These are phyloP conservation scores for Chaetogeoica ovagalla DNA, from an alignment of 2,888 invertebrate genomes.

Conservation along the genomic window DNA sequence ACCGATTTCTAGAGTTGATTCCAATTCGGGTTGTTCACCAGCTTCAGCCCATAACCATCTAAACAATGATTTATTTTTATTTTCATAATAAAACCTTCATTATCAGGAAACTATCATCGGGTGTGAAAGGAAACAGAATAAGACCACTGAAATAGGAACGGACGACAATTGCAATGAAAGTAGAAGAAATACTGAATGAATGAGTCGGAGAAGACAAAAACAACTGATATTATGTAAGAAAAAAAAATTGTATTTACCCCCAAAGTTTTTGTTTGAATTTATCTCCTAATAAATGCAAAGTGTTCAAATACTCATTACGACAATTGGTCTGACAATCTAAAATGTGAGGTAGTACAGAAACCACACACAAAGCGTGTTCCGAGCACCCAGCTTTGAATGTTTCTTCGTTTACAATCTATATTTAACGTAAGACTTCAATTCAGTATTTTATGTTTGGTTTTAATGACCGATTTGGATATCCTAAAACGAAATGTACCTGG, in stretches of 20 bases:
- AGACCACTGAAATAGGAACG: background rate
- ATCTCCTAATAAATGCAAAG: conserved; percentile 75
- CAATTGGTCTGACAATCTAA: conserved; percentile 93
- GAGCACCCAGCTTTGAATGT: conserved; percentile 77
- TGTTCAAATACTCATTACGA: conserved; percentile 80
- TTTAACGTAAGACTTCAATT: conserved; percentile 22
- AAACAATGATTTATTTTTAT: conserved; percentile 55
- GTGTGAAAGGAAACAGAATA: background rate
- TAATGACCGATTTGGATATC: background rate
- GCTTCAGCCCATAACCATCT: conserved; percentile 96
- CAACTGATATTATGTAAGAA: background rate
- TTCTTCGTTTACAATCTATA: conserved; percentile 63
- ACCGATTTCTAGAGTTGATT: conserved; percentile 89
- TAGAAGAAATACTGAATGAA: background rate
- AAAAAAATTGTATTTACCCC: conserved; percentile 70
- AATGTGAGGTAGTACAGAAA: conserved; percentile 91
- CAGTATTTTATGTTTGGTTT: background rate
- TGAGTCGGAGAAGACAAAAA: background rate
- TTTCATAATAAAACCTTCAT: background rate
- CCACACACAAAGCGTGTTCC: conserved; percentile 85
- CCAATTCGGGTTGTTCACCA: conserved; percentile 79
- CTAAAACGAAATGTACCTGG: conserved; percentile 64
- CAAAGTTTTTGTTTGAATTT: conserved; percentile 93
- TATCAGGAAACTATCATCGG: background rate
- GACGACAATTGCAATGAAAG: background rate